Percentiles rank a stretch among this genome's conserved stretches.
These are phyloP conservation scores for Pissodes strobi DNA, from an alignment of 1,140 invertebrate species.

Conservation along the genomic window DNA sequence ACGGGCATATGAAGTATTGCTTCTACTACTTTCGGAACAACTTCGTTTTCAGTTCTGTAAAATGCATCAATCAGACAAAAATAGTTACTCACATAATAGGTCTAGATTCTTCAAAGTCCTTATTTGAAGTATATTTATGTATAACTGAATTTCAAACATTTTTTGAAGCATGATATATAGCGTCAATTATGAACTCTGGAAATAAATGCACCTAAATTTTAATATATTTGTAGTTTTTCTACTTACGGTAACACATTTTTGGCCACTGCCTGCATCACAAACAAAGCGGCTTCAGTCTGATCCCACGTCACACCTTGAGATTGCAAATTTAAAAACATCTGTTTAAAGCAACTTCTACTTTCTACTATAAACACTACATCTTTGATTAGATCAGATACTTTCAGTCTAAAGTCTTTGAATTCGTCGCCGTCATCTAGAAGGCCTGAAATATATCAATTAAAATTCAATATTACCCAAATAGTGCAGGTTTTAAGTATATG, in stretches of 20 bases:
- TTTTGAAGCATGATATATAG: not conserved
- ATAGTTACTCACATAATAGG: too few relatives aligned
- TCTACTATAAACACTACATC: slow-evolving; percentile 98
- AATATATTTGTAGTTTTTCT: not conserved
- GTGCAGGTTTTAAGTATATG: too few relatives aligned
- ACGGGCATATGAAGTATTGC: slow-evolving; percentile 85
- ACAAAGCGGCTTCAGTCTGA: slow-evolving; percentile 90
- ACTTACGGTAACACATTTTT: slow-evolving; percentile 96
- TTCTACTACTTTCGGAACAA: slow-evolving; percentile 91
- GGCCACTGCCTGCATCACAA: slow-evolving; percentile 93
- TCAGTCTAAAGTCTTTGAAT: slow-evolving; percentile 82
- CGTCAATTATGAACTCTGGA: not conserved
- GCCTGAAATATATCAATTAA: slow-evolving; percentile 51
- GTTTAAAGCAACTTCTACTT: slow-evolving; percentile 86
- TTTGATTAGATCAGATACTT: slow-evolving; percentile 92
- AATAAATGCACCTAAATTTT: too few relatives aligned
- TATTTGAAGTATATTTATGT: too few relatives aligned
- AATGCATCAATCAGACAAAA: too few relatives aligned
- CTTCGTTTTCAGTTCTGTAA: slow-evolving; percentile 88
- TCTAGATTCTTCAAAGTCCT: too few relatives aligned
- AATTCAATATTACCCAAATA: not conserved
- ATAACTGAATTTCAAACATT: too few relatives aligned
- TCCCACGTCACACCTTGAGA: slow-evolving; percentile 81
- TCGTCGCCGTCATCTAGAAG: slow-evolving; percentile 89
- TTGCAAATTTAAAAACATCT: slow-evolving; percentile 82